These are phyloP conservation scores for Ctenochaetus hawaiiensis DNA, from an alignment of 2,797 vertebrate genomes.

Conservation along the genomic window DNA sequence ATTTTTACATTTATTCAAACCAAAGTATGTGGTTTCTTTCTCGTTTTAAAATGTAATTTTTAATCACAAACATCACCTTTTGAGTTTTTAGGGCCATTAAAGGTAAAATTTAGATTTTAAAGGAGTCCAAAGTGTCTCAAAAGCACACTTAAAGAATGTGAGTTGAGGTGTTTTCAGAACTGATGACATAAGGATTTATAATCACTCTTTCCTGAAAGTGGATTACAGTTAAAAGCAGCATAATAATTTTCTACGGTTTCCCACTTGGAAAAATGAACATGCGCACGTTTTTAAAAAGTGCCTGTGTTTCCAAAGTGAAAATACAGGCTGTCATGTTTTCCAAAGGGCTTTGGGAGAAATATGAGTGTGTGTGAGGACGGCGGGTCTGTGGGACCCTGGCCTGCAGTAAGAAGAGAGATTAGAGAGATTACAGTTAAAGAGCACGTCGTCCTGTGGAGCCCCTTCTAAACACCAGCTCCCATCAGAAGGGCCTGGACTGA, in stretches of 20 bases:
- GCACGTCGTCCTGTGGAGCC: constrained; percentile 73
- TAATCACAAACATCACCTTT: no score
- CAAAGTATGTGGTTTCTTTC: background rate
- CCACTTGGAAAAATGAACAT: background rate
- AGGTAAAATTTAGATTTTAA: background rate
- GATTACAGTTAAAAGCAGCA: background rate
- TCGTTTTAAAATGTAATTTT: no score
- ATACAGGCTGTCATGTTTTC: constrained; percentile 33
- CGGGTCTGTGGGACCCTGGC: constrained; percentile 71
- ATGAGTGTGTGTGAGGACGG: constrained; percentile 29
- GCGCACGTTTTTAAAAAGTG: no score
- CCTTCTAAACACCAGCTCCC: constrained; percentile 78
- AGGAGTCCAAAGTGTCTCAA: background rate
- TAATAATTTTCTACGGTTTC: constrained; percentile 12
- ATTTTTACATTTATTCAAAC: background rate
- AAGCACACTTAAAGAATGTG: background rate
- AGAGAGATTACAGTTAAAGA: constrained; percentile 80
- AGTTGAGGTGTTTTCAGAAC: no score
- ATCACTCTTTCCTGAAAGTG: constrained; percentile 3
- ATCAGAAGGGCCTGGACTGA: constrained; percentile 69
- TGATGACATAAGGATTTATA: background rate
- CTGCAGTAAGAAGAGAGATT: constrained; percentile 75
- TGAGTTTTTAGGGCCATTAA: no score
- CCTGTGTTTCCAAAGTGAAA: constrained; percentile 32
- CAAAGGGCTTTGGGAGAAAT: constrained; percentile 15